Conservation (phyloP, 2,113 vertebrate genomes). For the Vulpes vulpes region DNA sequence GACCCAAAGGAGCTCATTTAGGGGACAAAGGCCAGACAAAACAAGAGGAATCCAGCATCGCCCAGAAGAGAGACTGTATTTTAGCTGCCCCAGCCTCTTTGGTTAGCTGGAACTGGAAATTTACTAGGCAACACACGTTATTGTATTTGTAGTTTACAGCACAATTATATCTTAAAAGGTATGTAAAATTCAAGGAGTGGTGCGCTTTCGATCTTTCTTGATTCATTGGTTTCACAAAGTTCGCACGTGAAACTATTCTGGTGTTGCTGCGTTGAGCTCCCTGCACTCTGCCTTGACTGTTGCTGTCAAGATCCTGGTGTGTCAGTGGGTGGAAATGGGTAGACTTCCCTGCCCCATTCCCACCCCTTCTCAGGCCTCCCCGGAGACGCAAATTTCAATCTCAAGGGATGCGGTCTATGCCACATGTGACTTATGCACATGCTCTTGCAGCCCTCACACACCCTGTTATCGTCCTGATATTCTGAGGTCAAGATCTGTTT, state of each 20-base stretch:
- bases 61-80: background rate
- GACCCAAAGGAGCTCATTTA: background rate
- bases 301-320: background rate
- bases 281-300: background rate
- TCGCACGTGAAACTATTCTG: background rate
- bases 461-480: background rate
- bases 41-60: background rate
- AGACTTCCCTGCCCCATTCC: background rate
- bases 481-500: background rate
- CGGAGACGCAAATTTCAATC: background rate
- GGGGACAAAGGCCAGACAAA: background rate
- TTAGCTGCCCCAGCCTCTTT: background rate
- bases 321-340: background rate
- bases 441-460: background rate
- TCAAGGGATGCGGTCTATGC: background rate
- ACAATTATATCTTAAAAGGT: constrained; percentile 2
- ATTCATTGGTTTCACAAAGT: background rate
- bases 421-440: background rate
- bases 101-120: background rate
- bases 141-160: background rate
- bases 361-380: background rate
- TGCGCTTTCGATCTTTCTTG: background rate
- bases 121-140: background rate
- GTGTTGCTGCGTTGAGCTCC: background rate
- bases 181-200: background rate